A percentile compares a stretch with the other conserved stretches of the same genome.
phyloP scores from a whole-genome alignment of 2,888 invertebrate species.

The Ormyrus nitidulus region DNA sequence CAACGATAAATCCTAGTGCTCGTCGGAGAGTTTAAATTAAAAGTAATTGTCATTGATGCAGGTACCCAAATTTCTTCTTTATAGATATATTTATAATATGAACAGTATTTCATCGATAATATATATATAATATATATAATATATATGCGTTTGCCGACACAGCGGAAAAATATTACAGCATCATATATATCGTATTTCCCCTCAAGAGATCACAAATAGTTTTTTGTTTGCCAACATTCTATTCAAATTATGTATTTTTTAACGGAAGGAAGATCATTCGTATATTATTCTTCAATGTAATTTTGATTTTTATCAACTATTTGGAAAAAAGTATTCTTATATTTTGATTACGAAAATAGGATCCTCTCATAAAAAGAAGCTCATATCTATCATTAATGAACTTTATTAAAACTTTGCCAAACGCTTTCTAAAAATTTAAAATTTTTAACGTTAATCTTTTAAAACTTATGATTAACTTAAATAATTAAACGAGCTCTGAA shows the following conservation, averaged over 20 bases:
- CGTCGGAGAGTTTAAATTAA: conserved; percentile 40
- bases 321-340: too few relatives aligned
- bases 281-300: too few relatives aligned
- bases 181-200: conserved; percentile 21
- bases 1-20: conserved; percentile 19
- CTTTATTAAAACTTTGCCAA: too few relatives aligned
- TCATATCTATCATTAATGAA: too few relatives aligned
- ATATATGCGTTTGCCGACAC: conserved; percentile 45
- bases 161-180: conserved; percentile 54
- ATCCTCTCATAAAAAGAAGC: too few relatives aligned
- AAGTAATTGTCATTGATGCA: conserved; percentile 53
- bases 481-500: too few relatives aligned
- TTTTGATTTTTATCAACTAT: too few relatives aligned
- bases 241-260: conserved; percentile 34
- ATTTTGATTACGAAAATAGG: too few relatives aligned
- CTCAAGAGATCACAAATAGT: conserved; percentile 52
- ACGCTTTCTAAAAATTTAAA: too few relatives aligned
- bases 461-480: too few relatives aligned
- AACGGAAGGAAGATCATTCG: too few relatives aligned
- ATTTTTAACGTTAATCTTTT: too few relatives aligned
- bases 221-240: conserved; percentile 26
- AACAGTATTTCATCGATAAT: conserved; percentile 46
- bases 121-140: background rate
- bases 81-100: conserved; percentile 47
- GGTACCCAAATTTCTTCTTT: conserved; percentile 50